Conservation (phyloP, 2,888 invertebrate species). For the Drosophila melanosoma region DNA sequence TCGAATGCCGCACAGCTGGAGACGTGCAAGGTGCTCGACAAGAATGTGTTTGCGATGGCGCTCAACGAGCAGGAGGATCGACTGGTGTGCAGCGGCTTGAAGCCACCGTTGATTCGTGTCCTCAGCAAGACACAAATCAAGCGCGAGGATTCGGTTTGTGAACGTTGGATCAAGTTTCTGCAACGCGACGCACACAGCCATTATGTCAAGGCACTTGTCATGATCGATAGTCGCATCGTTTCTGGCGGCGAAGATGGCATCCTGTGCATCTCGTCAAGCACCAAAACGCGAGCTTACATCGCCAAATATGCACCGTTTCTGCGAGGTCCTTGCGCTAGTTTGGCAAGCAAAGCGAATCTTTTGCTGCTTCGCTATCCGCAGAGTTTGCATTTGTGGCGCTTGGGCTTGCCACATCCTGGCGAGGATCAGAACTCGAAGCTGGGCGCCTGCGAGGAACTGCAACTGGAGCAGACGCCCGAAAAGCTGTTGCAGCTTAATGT, state of each 20-base stretch:
- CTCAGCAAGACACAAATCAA: constrained; percentile 89
- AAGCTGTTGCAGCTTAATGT: constrained; percentile 90
- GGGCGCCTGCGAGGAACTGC: constrained; percentile 27
- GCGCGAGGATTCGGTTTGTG: constrained; percentile 85
- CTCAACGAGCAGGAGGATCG: constrained; percentile 89
- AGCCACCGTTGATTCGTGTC: constrained; percentile 90
- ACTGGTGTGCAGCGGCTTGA: constrained; percentile 92
- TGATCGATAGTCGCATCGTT: constrained; percentile 88
- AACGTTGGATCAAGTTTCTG: constrained; percentile 93
- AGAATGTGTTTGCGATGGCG: constrained; percentile 91
- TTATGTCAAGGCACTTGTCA: constrained; percentile 91
- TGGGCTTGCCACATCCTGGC: constrained; percentile 81
- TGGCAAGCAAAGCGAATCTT: constrained; percentile 86
- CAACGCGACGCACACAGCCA: constrained; percentile 93
- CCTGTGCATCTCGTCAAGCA: constrained; percentile 88
- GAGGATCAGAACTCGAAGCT: background rate
- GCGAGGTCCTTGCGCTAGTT: constrained; percentile 86
- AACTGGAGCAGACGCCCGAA: constrained; percentile 86
- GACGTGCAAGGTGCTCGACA: constrained; percentile 91
- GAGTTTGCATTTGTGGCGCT: constrained; percentile 89
- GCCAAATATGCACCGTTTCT: constrained; percentile 91
- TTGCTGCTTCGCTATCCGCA: constrained; percentile 87
- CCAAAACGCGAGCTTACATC: constrained; percentile 86
- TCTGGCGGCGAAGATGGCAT: constrained; percentile 94
- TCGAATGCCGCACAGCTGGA: constrained; percentile 91